Base-by-base conservation (phyloP, 1,140 invertebrate species). In the Saccostrea glomerata region DNA sequence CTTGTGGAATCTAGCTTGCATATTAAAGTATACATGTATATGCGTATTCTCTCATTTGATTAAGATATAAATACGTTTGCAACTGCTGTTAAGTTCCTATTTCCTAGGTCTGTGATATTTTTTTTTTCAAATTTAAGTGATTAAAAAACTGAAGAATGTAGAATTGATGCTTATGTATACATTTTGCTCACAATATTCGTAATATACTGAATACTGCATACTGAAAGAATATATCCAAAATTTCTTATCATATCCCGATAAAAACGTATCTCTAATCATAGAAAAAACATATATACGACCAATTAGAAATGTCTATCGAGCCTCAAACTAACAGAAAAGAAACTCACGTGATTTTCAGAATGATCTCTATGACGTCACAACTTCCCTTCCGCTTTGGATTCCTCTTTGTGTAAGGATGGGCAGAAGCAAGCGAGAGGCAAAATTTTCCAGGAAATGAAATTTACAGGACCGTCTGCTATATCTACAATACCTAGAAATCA, bases 271-370 rank as follows among this genome's bases (percentile, higher is more conserved):
- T 63, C 17, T 17, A 63, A 63, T 63, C 58, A 63, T 20, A 63
- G 15, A 63, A 63, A 0, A 63, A 63, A 63, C 58, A 63, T 63
- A 63, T 63, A 63, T 63, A 63, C 58, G 17, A n/a, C 58, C 58
- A 63, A 63, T 63, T 63, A 63, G 58, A 17, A 63, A 47, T 30
- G 58, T 17, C 13, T 60, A 17, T 17, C 13, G n/a, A 63, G n/a
- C 17, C 15, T n/a, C 58, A 63, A 63, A 63, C 58, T 20, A 63
- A 17, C 13, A 63, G 70, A 77, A 25, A 77, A 30, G 25, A 77
- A 77, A 30, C 70, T 77, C 70, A 77, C 70, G 70, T 77, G 70
- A 77, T 77, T 77, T 77, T 77, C 70, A 77, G 70, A 77, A 77
- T 77, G 70, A 77, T 77, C 70, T 11, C 70, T 30, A 77, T 77